Evolutionary conservation across 2,113 vertebrate genomes (phyloP).

Genomic region (Lampris megalopsis): DNA sequence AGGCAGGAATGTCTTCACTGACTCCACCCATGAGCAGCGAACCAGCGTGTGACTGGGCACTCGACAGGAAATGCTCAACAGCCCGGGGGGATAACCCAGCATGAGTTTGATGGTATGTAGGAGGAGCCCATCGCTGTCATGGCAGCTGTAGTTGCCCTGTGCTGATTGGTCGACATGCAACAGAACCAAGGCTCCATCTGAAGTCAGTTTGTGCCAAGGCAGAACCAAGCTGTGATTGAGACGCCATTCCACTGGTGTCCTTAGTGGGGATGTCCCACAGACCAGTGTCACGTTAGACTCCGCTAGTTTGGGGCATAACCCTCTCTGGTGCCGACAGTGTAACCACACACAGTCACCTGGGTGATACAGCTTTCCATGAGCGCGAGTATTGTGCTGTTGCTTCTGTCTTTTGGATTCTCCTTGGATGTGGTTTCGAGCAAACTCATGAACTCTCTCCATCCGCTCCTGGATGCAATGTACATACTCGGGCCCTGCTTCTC

Average conservation of each 20-base stretch:
- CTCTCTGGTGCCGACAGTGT: too few species aligned
- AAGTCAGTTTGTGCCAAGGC: conserved; percentile 61
- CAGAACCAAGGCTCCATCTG: conserved; percentile 74
- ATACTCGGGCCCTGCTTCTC: too few species aligned
- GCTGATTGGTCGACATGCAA: conserved; percentile 64
- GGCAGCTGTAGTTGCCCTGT: conserved; percentile 85
- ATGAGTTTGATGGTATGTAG: conserved; percentile 70
- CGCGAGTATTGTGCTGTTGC: too few species aligned
- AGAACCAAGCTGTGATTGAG: conserved; percentile 68
- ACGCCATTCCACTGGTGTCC: conserved; percentile 77
- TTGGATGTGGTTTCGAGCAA: too few species aligned
- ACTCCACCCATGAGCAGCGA: conserved; percentile 78
- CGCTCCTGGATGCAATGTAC: too few species aligned
- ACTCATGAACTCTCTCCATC: too few species aligned
- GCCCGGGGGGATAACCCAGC: conserved; percentile 78
- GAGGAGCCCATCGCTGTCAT: conserved; percentile 68
- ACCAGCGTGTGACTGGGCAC: conserved; percentile 77
- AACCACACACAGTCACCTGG: too few species aligned
- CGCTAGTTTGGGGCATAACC: background rate
- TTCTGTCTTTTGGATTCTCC: too few species aligned
- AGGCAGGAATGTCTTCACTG: conserved; percentile 74
- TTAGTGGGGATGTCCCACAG: conserved; percentile 62
- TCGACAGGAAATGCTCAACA: conserved; percentile 76
- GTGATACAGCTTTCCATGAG: too few species aligned
- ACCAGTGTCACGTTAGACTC: conserved; percentile 71